Evolutionary conservation across 2,797 vertebrate species (phyloP), one percentile per base, ranked within the genome.

Genomic region (Chanos chanos): DNA sequence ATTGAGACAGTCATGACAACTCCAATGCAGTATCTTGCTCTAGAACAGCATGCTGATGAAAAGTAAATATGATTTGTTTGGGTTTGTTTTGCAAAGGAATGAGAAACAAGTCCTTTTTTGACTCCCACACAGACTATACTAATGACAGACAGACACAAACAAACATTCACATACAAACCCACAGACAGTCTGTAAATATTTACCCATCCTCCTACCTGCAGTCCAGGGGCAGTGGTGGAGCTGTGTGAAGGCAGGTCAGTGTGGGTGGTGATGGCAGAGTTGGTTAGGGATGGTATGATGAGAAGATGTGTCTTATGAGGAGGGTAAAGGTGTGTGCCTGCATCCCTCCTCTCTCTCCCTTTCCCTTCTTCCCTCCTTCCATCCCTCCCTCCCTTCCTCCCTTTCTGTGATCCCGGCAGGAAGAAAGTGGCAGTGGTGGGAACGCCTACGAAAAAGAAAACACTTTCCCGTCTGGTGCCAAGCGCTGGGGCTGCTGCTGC

Each of bases 271-370:
- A 13, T 64, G 74, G 49, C 25, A 13, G 69, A 67, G 53, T 53
- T 62, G 71, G 62, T 71, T 66, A 60, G 57, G 57, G 51, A 70
- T 47, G 61, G 56, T 76, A 74, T 70, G 76, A 66, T 83, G 74
- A 77, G 76, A 75, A 72, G 79, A 77, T 83, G 80, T 79, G 73
- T 73, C 71, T 72, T 64, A 62, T 60, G 79, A 84, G 81, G 83
- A 83, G 81, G 82, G 83, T 83, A 89, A n/a, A 90, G 87, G 89
- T 90, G 89, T 86, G 77, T 76, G 80, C 80, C 83, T 77, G 83
- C 85, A 89, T 89, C 89, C 84, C 79, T 86, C 79, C 78, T 78
- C 81, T 75, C 74, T 68, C 62, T 57, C 63, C 66, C 75, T 64
- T 64, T 72, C 41, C 37, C 43, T 44, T 66, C 58, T 57, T 60